These are phyloP conservation scores for Leptoteleia sp. DNA, from an alignment of 1,140 invertebrate species.

Conservation along the genomic window DNA sequence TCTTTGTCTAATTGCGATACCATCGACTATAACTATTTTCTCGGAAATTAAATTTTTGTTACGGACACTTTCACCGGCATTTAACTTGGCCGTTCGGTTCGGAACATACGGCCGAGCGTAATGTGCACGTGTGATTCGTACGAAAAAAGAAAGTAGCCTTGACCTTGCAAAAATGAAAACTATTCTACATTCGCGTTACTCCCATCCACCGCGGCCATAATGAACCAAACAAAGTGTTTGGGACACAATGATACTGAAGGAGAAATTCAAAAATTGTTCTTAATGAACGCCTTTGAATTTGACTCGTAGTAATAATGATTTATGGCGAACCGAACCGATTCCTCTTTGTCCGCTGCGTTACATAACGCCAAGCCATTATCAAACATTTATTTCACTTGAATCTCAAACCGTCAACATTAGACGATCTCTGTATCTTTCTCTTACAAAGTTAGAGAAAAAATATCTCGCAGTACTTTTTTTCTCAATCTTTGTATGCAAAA, in stretches of 20 bases:
- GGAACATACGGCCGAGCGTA: slow-evolving; percentile 4
- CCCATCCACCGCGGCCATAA: slow-evolving; percentile 21
- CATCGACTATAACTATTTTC: slow-evolving; percentile 36
- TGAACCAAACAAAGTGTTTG: slow-evolving; percentile 9
- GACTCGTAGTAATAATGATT: slow-evolving; percentile 7
- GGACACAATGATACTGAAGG: slow-evolving; percentile 17
- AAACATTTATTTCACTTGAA: too few relatives aligned
- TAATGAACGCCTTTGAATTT: slow-evolving; percentile 23
- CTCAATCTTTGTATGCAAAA: too few relatives aligned
- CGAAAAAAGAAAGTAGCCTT: slow-evolving; percentile 48
- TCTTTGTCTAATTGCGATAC: too few relatives aligned
- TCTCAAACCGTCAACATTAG: too few relatives aligned
- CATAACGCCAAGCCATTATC: too few relatives aligned
- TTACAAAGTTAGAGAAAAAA: too few relatives aligned
- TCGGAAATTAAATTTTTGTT: slow-evolving; percentile 22
- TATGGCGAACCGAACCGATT: neutral
- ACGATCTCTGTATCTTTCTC: too few relatives aligned
- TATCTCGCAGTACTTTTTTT: too few relatives aligned
- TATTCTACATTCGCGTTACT: slow-evolving; percentile 16
- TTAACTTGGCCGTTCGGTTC: slow-evolving; percentile 17
- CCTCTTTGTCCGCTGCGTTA: neutral
- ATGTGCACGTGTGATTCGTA: slow-evolving; percentile 5
- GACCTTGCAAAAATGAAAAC: slow-evolving; percentile 55
- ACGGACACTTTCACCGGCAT: slow-evolving; percentile 29
- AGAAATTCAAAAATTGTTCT: slow-evolving; percentile 22